These are phyloP conservation scores for Noturus placidus DNA, from an alignment of 2,113 vertebrate species.

Conservation along the genomic window DNA sequence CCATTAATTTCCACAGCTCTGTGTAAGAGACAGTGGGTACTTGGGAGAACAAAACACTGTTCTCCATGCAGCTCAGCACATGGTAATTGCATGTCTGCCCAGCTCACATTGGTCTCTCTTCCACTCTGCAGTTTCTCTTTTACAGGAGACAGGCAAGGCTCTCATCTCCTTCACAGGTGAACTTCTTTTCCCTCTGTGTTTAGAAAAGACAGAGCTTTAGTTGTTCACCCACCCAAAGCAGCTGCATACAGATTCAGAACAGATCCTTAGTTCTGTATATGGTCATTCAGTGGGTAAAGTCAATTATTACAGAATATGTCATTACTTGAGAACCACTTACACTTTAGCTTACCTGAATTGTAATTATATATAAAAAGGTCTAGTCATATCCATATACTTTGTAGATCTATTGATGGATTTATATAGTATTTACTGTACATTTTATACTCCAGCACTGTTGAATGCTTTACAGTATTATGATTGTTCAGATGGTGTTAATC, in stretches of 20 bases:
- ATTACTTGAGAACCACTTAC: too few relatives aligned
- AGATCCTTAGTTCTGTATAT: not conserved
- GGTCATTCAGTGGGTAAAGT: not conserved
- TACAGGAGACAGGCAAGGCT: constrained; percentile 61
- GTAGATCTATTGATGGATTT: not conserved
- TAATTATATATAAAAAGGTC: not conserved
- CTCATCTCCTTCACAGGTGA: constrained; percentile 65
- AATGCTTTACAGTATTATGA: not conserved
- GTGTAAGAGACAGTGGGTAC: constrained; percentile 28
- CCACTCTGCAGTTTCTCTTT: constrained; percentile 59
- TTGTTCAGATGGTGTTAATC: not conserved
- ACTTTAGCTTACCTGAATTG: not conserved
- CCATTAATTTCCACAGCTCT: constrained; percentile 20
- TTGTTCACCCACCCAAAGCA: constrained; percentile 6
- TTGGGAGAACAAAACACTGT: constrained; percentile 49
- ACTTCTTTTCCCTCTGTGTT: constrained; percentile 57
- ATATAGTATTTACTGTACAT: not conserved
- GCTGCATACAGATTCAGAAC: constrained; percentile 1
- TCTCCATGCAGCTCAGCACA: constrained; percentile 52
- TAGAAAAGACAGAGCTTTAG: not conserved
- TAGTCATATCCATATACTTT: not conserved
- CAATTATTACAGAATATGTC: not conserved
- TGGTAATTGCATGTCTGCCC: constrained; percentile 31
- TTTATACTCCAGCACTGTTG: not conserved
- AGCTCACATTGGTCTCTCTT: constrained; percentile 45